Percentiles rank a stretch among this genome's conserved stretches.
Conservation (phyloP, 2,888 invertebrate species). For the Athalia circularis region DNA sequence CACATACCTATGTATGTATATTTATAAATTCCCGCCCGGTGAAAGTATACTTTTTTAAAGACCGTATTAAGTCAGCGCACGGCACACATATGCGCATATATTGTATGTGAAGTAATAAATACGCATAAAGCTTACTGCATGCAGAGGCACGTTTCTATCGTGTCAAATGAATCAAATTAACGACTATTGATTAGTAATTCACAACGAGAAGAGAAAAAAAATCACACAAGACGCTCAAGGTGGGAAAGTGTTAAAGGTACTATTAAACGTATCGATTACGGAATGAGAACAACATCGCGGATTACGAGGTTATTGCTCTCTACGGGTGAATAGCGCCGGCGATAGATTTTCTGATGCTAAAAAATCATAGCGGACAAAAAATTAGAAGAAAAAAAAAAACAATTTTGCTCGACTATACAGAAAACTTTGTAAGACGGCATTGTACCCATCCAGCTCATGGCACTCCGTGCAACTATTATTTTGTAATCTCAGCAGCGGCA, state of each 20-base stretch:
- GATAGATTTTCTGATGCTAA: no score
- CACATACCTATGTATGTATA: no score
- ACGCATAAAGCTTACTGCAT: neutral
- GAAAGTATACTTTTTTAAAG: slow-evolving; percentile 28
- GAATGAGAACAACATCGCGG: no score
- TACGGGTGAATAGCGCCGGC: no score
- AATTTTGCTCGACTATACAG: neutral
- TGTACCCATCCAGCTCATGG: slow-evolving; percentile 7
- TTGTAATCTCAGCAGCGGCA: slow-evolving; percentile 18
- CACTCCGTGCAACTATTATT: slow-evolving; percentile 29
- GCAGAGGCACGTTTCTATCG: neutral
- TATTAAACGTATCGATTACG: no score
- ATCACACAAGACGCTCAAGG: neutral
- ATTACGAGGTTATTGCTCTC: no score
- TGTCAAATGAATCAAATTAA: slow-evolving; percentile 38
- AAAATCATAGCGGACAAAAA: no score
- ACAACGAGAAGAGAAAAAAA: neutral
- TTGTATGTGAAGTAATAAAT: neutral
- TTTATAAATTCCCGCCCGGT: neutral
- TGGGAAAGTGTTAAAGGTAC: no score
- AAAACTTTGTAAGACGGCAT: neutral
- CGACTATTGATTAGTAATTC: slow-evolving; percentile 20
- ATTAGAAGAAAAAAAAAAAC: no score
- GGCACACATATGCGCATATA: neutral
- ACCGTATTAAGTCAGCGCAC: neutral